Conservation (phyloP, 1,140 invertebrate genomes). For the Maniola jurtina region DNA sequence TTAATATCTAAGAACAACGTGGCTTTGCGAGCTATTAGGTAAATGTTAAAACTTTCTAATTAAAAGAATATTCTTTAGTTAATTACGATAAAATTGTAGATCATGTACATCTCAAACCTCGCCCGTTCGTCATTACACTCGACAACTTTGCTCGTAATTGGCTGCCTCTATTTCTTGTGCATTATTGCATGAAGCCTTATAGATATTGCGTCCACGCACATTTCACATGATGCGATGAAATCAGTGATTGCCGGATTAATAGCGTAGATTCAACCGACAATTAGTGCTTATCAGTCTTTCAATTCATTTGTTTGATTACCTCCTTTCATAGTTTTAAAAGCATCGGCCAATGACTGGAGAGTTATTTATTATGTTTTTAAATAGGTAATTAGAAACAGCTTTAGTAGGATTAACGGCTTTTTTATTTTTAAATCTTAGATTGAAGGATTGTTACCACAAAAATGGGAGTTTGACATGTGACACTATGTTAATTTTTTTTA, state of each 20-base stretch:
- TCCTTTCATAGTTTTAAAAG: slow-evolving; percentile 31
- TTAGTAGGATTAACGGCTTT: background rate
- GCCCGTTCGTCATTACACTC: background rate
- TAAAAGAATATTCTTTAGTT: background rate
- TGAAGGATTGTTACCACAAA: too few relatives aligned
- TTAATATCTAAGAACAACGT: too few relatives aligned
- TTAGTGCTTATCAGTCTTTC: slow-evolving; percentile 43
- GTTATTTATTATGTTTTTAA: background rate
- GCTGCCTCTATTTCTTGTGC: slow-evolving; percentile 10
- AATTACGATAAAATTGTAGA: background rate
- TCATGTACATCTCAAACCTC: background rate
- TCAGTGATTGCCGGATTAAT: slow-evolving; percentile 49
- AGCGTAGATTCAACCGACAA: slow-evolving; percentile 38
- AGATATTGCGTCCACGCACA: slow-evolving; percentile 35
- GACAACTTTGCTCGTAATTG: slow-evolving; percentile 9
- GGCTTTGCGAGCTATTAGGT: too few relatives aligned
- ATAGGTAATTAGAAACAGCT: background rate
- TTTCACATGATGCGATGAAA: slow-evolving; percentile 45
- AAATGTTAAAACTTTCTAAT: too few relatives aligned
- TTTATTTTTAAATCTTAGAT: background rate
- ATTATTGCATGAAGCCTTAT: slow-evolving; percentile 27
- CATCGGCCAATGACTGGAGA: background rate
- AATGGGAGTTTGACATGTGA: background rate
- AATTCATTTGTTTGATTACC: slow-evolving; percentile 41
- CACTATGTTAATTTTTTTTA: background rate